A percentile compares a stretch with the other conserved stretches of the same genome.
Conservation (phyloP, 2,113 vertebrate genomes). For the Geococcyx californianus region DNA sequence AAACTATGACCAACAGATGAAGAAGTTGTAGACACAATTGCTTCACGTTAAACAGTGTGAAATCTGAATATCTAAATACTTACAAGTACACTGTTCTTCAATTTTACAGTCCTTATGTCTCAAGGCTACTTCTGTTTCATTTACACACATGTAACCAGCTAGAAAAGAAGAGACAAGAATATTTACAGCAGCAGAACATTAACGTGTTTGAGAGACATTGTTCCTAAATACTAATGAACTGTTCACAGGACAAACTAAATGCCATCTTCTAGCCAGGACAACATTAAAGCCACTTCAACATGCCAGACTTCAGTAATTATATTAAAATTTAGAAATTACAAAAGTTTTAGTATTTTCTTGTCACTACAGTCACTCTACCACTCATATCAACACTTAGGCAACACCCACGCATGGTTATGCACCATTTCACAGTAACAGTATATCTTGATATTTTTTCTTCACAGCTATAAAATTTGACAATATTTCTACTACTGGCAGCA, state of each 20-base stretch:
- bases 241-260: not conserved
- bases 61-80: not conserved
- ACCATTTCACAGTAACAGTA: not conserved
- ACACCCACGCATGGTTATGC: not conserved
- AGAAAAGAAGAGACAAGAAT: not conserved
- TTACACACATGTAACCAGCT: not conserved
- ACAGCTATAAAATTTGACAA: not conserved
- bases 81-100: not conserved
- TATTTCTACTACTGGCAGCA: not conserved
- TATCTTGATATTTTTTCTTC: not conserved
- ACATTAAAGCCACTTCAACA: not conserved
- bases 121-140: accelerated
- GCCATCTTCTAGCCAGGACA: not conserved
- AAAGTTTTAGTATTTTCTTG: not conserved
- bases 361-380: not conserved
- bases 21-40: not conserved
- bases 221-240: not conserved
- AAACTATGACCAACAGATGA: not conserved
- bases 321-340: not conserved
- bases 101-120: accelerated
- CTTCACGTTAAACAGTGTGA: not conserved
- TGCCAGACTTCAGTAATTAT: not conserved
- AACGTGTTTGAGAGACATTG: not conserved
- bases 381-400: not conserved
- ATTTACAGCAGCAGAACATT: not conserved